A percentile compares a stretch with the other conserved stretches of the same genome.
Evolutionary conservation across 2,797 vertebrate species (phyloP).

Genomic region (Alectoris magna): DNA sequence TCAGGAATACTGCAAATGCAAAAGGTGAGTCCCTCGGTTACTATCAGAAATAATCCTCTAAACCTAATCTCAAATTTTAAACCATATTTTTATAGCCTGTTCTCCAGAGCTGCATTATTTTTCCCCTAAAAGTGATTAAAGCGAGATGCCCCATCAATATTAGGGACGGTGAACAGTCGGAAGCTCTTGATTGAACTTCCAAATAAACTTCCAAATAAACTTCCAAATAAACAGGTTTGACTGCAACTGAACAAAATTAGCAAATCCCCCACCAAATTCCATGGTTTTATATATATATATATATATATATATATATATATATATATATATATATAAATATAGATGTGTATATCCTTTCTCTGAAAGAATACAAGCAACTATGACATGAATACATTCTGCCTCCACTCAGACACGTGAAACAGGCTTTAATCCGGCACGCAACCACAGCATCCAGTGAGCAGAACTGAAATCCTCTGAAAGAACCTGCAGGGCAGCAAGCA

Average conservation of each 20-base stretch:
- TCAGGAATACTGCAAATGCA: not conserved
- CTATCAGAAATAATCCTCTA: not conserved
- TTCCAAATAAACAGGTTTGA: not conserved
- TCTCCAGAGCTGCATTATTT: not conserved
- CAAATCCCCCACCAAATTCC: not conserved
- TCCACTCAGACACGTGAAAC: not conserved
- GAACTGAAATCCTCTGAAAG: not conserved
- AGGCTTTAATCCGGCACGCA: not conserved
- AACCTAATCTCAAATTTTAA: rapidly evolving
- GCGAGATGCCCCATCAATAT: not conserved
- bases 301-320: too few relatives aligned
- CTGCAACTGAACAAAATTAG: not conserved
- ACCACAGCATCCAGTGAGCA: not conserved
- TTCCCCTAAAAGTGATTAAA: not conserved
- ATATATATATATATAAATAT: too few relatives aligned
- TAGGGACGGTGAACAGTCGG: not conserved
- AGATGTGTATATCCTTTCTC: not conserved
- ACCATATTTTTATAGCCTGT: not conserved
- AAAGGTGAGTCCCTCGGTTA: not conserved
- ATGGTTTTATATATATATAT: not conserved
- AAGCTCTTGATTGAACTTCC: not conserved
- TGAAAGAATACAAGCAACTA: not conserved
- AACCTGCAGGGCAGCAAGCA: not conserved
- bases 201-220: not conserved
- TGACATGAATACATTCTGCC: rapidly evolving